Conservation (phyloP, 2,797 vertebrate species). For the Leuciscus waleckii region DNA sequence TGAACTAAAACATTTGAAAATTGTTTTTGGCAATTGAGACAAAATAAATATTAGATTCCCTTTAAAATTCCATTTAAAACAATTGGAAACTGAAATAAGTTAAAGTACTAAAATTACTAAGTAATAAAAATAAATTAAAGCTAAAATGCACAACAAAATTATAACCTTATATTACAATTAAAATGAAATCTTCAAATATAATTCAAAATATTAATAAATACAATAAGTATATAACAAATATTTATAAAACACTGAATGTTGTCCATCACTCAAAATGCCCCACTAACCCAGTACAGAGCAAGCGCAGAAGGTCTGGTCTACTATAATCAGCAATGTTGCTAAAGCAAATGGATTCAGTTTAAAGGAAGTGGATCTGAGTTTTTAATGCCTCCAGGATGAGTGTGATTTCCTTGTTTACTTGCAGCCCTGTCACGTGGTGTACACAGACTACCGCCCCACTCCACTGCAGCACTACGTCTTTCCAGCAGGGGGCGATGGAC, state of each 20-base stretch:
- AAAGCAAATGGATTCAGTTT: neutral
- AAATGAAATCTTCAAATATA: neutral
- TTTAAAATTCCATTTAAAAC: too few species aligned
- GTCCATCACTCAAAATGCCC: neutral
- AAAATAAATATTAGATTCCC: neutral
- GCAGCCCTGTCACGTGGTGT: slow-evolving; percentile 96
- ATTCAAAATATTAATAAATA: neutral
- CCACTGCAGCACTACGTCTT: slow-evolving; percentile 98
- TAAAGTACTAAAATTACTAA: too few species aligned
- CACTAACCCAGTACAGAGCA: neutral
- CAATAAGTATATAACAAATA: neutral
- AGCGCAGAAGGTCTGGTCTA: neutral
- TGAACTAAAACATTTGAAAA: neutral
- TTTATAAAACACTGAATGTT: neutral
- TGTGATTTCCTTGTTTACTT: slow-evolving; percentile 44
- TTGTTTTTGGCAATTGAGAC: neutral
- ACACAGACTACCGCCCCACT: slow-evolving; percentile 97
- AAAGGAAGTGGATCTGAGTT: neutral
- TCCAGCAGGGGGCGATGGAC: slow-evolving; percentile 97
- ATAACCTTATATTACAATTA: neutral
- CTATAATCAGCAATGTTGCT: neutral
- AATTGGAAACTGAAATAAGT: neutral
- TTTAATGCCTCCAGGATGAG: neutral
- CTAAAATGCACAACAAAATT: neutral
- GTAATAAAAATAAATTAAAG: neutral